phyloP scores from a whole-genome alignment of 1,140 invertebrate genomes.

The Vollenhovia emeryi region DNA sequence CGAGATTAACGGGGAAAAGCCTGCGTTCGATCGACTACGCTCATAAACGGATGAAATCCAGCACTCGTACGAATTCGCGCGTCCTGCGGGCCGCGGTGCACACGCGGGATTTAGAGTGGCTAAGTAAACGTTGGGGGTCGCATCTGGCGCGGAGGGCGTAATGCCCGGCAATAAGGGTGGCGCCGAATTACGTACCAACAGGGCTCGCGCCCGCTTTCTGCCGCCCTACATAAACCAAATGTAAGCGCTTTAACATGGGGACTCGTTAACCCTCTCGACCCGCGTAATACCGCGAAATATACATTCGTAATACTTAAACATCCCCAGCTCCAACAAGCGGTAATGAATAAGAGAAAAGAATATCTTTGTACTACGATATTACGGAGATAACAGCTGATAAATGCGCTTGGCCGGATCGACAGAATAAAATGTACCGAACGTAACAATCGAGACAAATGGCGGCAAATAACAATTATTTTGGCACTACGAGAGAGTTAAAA shows the following conservation, averaged over 20 bases:
- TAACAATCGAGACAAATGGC: not conserved
- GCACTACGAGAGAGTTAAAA: not conserved
- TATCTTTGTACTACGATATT: not conserved
- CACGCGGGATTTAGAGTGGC: conserved; percentile 54
- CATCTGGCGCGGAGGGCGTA: conserved; percentile 78
- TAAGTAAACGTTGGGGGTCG: conserved; percentile 71
- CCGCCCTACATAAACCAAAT: conserved; percentile 6
- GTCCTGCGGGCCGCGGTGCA: not conserved
- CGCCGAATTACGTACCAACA: conserved; percentile 60
- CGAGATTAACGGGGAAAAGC: conserved; percentile 64
- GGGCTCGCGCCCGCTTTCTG: not conserved
- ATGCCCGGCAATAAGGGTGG: conserved; percentile 75
- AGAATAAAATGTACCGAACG: not conserved
- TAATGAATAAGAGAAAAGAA: not conserved
- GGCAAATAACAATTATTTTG: conserved; percentile 5
- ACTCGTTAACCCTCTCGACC: conserved; percentile 26
- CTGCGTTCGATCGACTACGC: conserved; percentile 37
- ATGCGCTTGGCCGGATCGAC: not conserved
- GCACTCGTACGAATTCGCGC: not conserved
- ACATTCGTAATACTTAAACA: conserved; percentile 35
- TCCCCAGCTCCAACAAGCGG: not conserved
- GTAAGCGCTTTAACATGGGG: conserved; percentile 44
- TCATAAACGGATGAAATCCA: conserved; percentile 61
- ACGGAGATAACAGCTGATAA: not conserved
- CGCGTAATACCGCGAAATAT: conserved; percentile 12